These are phyloP conservation scores for Pelvicachromis taeniatus DNA, from an alignment of 2,113 vertebrate genomes.

Conservation along the genomic window DNA sequence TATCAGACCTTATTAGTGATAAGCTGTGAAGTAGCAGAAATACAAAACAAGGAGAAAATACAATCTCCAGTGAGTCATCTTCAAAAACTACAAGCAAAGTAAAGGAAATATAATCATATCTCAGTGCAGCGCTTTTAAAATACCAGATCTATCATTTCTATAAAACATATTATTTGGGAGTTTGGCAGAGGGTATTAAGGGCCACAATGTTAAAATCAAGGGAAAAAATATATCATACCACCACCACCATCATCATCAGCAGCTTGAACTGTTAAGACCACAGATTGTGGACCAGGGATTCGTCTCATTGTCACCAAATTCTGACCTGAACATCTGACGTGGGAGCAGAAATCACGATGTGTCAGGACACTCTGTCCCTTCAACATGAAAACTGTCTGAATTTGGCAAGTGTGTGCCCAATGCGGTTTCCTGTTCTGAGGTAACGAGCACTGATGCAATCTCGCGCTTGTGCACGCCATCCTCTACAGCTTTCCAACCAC, in stretches of 20 bases:
- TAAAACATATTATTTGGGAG: too few relatives aligned
- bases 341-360: background rate
- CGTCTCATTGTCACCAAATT: background rate
- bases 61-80: background rate
- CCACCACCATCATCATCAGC: background rate
- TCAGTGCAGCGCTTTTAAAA: background rate
- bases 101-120: background rate
- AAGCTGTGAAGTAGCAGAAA: background rate
- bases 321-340: background rate
- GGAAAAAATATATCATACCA: background rate
- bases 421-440: background rate
- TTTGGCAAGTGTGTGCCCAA: background rate
- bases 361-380: background rate
- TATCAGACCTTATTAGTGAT: background rate
- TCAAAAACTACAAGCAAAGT: background rate
- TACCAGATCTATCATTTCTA: too few relatives aligned
- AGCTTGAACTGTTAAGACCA: background rate
- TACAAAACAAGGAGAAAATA: background rate
- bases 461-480: background rate
- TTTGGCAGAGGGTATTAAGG: too few relatives aligned
- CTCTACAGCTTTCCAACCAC: background rate
- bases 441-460: background rate
- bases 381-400: background rate
- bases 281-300: rapidly evolving
- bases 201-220: background rate